phyloP scores from a whole-genome alignment of 1,140 invertebrate genomes.

The Aphaenogaster ashmeadi region DNA sequence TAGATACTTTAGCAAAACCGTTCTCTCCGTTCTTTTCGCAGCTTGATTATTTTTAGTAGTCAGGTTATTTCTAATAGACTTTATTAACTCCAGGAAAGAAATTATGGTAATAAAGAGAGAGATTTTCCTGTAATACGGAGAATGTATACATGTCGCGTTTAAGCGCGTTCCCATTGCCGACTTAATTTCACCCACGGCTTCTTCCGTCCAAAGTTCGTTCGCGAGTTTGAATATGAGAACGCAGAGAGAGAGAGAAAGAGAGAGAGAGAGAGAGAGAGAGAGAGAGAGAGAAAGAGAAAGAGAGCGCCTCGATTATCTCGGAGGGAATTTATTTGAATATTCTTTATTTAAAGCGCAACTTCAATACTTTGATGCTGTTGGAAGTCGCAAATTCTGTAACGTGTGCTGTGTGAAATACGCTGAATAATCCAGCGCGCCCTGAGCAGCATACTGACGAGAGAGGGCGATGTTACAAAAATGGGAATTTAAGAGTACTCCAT shows the following conservation, averaged over 20 bases:
- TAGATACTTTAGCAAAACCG: no score
- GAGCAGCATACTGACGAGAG: constrained; percentile 60
- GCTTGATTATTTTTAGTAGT: background rate
- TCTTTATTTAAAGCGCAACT: constrained; percentile 62
- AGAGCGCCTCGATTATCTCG: constrained; percentile 40
- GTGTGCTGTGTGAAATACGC: constrained; percentile 40
- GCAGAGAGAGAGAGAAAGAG: background rate
- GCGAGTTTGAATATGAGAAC: constrained; percentile 55
- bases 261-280: background rate
- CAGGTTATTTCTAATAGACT: background rate
- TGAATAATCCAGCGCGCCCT: constrained; percentile 53
- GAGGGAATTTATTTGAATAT: constrained; percentile 54
- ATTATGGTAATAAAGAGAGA: constrained; percentile 28
- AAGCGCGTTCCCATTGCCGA: constrained; percentile 48
- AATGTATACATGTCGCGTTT: constrained; percentile 51
- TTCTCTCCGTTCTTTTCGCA: background rate
- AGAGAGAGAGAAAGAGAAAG: background rate
- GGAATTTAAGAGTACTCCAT: constrained; percentile 51
- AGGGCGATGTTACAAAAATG: constrained; percentile 49
- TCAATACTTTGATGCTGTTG: constrained; percentile 50
- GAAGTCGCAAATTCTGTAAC: constrained; percentile 52
- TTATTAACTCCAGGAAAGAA: constrained; percentile 35
- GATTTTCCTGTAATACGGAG: constrained; percentile 26
- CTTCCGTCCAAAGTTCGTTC: constrained; percentile 46
- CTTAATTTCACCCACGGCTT: constrained; percentile 60